Percentiles rank a stretch among this genome's conserved stretches.
These are phyloP conservation scores for Bradypodion pumilum DNA, from an alignment of 2,797 vertebrate species.

Conservation along the genomic window DNA sequence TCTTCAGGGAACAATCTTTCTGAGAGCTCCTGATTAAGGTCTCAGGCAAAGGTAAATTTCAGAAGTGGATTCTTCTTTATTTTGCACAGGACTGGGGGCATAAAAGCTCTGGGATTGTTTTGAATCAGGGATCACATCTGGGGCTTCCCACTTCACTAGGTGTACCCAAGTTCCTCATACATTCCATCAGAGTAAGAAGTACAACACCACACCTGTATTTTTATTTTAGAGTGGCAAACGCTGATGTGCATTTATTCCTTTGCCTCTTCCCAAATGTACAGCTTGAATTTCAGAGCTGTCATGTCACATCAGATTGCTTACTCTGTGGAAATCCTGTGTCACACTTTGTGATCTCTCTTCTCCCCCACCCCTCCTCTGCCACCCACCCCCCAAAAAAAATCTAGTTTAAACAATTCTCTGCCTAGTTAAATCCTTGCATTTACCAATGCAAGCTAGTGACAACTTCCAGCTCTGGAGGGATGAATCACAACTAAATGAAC, in stretches of 20 bases:
- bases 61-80: too few relatives aligned
- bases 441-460: constrained; percentile 41
- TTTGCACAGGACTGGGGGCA: too few relatives aligned
- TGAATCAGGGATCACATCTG: too few relatives aligned
- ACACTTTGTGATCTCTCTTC: neutral
- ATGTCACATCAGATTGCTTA: constrained; percentile 33
- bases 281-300: constrained; percentile 17
- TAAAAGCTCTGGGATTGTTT: too few relatives aligned
- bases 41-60: too few relatives aligned
- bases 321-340: neutral
- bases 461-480: constrained; percentile 12
- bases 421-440: constrained; percentile 23
- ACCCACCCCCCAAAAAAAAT: constrained; percentile 6
- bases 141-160: too few relatives aligned
- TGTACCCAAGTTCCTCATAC: too few relatives aligned
- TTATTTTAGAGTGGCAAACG: neutral
- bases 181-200: too few relatives aligned
- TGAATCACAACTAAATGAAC: constrained; percentile 33
- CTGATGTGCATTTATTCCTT: neutral
- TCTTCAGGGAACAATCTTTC: too few relatives aligned
- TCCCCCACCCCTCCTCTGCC: too few relatives aligned
- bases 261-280: neutral
- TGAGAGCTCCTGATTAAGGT: too few relatives aligned
- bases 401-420: constrained; percentile 31
- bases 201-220: neutral